These are phyloP conservation scores for Theodoxus fluviatilis DNA, from an alignment of 2,888 invertebrate genomes.

Conservation along the genomic window DNA sequence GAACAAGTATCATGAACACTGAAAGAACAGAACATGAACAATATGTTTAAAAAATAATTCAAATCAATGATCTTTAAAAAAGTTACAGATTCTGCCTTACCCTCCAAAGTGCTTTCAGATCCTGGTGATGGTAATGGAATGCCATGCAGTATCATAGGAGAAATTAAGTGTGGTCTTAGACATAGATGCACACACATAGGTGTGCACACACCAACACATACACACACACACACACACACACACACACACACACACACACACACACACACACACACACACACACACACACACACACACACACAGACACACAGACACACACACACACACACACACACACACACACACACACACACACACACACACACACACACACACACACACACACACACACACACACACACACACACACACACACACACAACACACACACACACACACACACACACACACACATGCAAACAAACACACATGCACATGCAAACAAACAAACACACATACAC, in stretches of 20 bases:
- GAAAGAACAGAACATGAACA: too few species aligned
- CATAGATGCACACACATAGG: too few species aligned
- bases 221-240: slow-evolving; percentile 14
- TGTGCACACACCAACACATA: too few species aligned
- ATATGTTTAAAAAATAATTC: too few species aligned
- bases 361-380: neutral
- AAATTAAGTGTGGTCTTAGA: too few species aligned
- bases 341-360: neutral
- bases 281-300: neutral
- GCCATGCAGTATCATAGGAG: too few species aligned
- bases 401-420: neutral
- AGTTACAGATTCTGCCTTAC: too few species aligned
- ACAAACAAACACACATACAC: too few species aligned
- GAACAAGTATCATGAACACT: too few species aligned
- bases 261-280: neutral
- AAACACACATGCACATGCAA: neutral
- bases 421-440: neutral
- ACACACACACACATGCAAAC: neutral
- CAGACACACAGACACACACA: neutral
- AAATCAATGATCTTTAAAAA: too few species aligned
- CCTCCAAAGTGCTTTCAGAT: too few species aligned
- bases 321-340: neutral
- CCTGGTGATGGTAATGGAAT: too few species aligned
- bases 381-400: neutral
- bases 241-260: slow-evolving; percentile 18